Conservation (phyloP, 2,888 invertebrate genomes). For the Acrobasis suavella region DNA sequence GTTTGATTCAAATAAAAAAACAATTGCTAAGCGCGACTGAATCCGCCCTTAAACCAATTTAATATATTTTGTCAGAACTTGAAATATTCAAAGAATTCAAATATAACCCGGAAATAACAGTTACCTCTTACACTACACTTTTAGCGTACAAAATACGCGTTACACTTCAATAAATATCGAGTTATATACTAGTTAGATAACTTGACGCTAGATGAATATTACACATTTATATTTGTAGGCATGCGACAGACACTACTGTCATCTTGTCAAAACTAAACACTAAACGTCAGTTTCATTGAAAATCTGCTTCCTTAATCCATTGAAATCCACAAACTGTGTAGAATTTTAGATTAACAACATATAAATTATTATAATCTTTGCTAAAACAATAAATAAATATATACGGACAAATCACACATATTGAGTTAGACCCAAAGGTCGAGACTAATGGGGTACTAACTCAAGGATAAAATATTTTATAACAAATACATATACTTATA, state of each 20-base stretch:
- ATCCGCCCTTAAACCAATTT: too few species aligned
- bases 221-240: conserved; percentile 49
- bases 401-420: too few species aligned
- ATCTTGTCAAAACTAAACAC: not conserved
- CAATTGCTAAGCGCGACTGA: too few species aligned
- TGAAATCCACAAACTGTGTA: too few species aligned
- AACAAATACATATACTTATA: too few species aligned
- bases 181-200: conserved; percentile 51
- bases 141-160: conserved; percentile 35
- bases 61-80: not conserved
- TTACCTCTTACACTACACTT: conserved; percentile 33
- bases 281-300: conserved; percentile 5
- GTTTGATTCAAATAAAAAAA: too few species aligned
- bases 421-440: too few species aligned
- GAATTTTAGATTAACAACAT: too few species aligned
- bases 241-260: conserved; percentile 2
- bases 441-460: too few species aligned
- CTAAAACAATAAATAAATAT: too few species aligned
- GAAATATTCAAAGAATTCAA: conserved; percentile 18
- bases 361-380: too few species aligned
- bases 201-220: conserved; percentile 62
- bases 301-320: conserved; percentile 6
- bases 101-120: conserved; percentile 8
- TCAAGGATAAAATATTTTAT: too few species aligned
- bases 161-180: conserved; percentile 46